These are phyloP conservation scores for Lordiphosa mommai DNA, from an alignment of 1,140 invertebrate genomes.

Conservation along the genomic window DNA sequence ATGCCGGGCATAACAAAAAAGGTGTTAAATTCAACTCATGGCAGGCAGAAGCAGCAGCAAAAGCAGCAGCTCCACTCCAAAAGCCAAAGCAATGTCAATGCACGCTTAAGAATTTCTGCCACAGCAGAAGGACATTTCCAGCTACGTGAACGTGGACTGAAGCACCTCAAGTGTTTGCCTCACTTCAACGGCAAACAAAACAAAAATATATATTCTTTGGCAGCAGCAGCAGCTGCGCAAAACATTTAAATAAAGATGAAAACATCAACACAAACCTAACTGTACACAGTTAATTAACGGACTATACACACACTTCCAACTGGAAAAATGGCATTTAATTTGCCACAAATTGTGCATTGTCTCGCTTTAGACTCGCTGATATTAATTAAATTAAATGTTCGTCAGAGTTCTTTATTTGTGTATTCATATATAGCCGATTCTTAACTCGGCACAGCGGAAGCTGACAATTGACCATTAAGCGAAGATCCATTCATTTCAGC, in stretches of 20 bases:
- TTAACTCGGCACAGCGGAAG: conserved; percentile 58
- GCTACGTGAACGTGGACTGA: conserved; percentile 29
- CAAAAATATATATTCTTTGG: conserved; percentile 19
- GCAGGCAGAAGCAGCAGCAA: conserved; percentile 13
- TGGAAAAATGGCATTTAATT: conserved; percentile 60
- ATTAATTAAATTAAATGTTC: conserved; percentile 52
- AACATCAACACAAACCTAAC: conserved; percentile 35
- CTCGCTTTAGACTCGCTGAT: conserved; percentile 9
- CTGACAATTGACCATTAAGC: conserved; percentile 68
- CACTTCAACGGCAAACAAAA: conserved; percentile 19
- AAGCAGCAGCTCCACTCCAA: conserved; percentile 32
- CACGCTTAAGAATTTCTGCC: conserved; percentile 65
- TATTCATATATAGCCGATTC: no score
- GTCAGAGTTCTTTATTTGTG: conserved; percentile 40
- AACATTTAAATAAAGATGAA: conserved; percentile 63
- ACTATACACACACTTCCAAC: conserved; percentile 50
- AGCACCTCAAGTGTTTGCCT: conserved; percentile 58
- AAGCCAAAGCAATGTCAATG: conserved; percentile 55
- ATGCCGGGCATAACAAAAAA: conserved; percentile 72
- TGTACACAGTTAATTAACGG: conserved; percentile 61
- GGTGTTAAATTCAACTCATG: conserved; percentile 75
- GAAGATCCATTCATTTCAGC: conserved; percentile 10
- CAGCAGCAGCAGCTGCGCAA: conserved; percentile 8
- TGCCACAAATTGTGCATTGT: conserved; percentile 69
- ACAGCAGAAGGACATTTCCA: conserved; percentile 71